phyloP scores from a whole-genome alignment of 2,797 vertebrate species.

The Enteromius mattozi region DNA sequence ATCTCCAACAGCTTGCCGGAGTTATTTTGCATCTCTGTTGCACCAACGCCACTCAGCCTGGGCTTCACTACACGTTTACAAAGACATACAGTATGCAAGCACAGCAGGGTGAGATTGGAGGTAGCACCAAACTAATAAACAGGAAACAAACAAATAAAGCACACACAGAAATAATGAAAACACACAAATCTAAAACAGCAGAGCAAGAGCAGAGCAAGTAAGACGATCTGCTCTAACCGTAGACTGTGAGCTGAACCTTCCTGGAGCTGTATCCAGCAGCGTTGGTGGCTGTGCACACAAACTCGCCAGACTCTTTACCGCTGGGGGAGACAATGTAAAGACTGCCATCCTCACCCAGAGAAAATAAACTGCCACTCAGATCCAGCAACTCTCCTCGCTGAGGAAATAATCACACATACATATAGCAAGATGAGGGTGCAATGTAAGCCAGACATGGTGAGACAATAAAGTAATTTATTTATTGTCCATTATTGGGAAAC shows the following conservation, averaged over 20 bases:
- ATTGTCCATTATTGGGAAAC: background rate
- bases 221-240: constrained; percentile 78
- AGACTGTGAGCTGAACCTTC: constrained; percentile 95
- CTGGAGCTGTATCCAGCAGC: constrained; percentile 87
- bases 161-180: background rate
- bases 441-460: background rate
- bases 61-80: constrained; percentile 84
- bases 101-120: background rate
- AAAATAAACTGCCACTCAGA: constrained; percentile 78
- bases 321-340: constrained; percentile 85
- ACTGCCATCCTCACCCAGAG: constrained; percentile 84
- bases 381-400: constrained; percentile 87
- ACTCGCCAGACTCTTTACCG: constrained; percentile 89
- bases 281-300: constrained; percentile 90
- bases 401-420: constrained; percentile 52
- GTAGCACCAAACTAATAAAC: background rate
- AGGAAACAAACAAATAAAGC: constrained; percentile 14
- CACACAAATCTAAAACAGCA: background rate
- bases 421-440: background rate
- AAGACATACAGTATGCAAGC: constrained; percentile 19
- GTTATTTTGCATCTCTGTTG: constrained; percentile 61
- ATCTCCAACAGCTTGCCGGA: constrained; percentile 77
- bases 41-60: constrained; percentile 71
- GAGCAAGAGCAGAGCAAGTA: background rate
- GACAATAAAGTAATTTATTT: background rate